phyloP scores from a whole-genome alignment of 1,140 invertebrate species.

The Nixonia krombeini region DNA sequence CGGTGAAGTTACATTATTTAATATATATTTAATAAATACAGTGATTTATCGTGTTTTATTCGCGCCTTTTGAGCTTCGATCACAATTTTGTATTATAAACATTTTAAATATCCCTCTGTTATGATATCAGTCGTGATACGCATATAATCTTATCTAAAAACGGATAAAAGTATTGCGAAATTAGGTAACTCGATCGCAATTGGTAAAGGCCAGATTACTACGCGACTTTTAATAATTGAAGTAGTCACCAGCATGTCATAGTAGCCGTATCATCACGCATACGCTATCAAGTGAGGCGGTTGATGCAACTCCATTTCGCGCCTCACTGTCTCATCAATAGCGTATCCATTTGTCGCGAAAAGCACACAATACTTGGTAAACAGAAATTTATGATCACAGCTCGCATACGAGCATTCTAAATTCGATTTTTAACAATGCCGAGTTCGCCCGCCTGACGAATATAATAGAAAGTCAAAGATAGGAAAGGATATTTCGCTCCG shows the following conservation, averaged over 20 bases:
- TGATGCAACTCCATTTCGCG: no score
- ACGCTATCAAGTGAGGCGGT: no score
- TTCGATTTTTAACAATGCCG: conserved; percentile 28
- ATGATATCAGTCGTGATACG: no score
- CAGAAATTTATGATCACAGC: conserved; percentile 36
- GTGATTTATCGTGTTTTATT: no score
- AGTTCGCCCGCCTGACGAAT: conserved; percentile 14
- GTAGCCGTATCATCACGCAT: conserved; percentile 26
- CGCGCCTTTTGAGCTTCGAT: no score
- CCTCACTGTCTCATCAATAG: conserved; percentile 31
- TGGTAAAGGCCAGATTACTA: conserved; percentile 25
- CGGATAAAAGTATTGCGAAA: no score
- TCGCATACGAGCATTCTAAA: conserved; percentile 31
- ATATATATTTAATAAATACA: no score
- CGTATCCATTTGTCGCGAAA: conserved; percentile 42
- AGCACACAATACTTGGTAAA: conserved; percentile 42
- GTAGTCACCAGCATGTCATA: conserved; percentile 48
- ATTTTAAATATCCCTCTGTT: no score
- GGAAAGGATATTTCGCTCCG: conserved; percentile 13
- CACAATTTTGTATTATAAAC: no score
- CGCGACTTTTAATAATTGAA: conserved; percentile 64
- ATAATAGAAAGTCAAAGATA: conserved; percentile 44
- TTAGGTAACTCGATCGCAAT: conserved; percentile 50
- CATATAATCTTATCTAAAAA: no score
- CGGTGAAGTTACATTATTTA: no score